Evolutionary conservation across 2,113 vertebrate genomes (phyloP), one percentile per base, ranked within the genome.

Genomic region (Sinocyclocheilus anophthalmus): DNA sequence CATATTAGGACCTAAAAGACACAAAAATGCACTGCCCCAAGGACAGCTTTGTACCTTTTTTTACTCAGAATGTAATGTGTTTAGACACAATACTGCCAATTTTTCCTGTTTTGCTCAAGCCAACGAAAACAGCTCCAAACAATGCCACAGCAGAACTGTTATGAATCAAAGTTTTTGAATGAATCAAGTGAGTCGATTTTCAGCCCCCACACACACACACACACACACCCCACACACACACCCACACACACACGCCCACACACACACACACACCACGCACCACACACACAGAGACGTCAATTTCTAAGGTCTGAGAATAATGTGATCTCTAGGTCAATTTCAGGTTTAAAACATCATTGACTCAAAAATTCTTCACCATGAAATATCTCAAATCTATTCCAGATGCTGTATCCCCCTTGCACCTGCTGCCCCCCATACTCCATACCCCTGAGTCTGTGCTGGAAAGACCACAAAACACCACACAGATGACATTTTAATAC

Each of bases 341-440:
- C 20, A 79, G 10, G 37, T 22, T 42, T 57, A 69, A 76, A 67
- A 14, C 24, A 67, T 5, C 22, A 80, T 42, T 85, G 48, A 85
- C 76, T 63, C 53, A 37, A 59, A 76, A 77, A 79, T 50, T 85
- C 76, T 61, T 53, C 22, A n/a, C 26, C 63, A 24, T 85, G 12
- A 86, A 65, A 88, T 82, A 84, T 65, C n/a, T n/a, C 50, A 33
- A 87, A 90, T 81, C 83, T 83, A 61, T 72, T 65, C 81, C 89
- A 89, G 84, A 84, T 88, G 86, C 65, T 78, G 8, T 69, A 50
- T 33, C 80, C 45, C 80, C 22, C 65, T 33, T 20, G 63, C 87
- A 89, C 67, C 67, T 87, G 88, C 80, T 55, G 39, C 63, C 26
- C 33, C 18, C 5, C 26, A 0, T 9, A 12, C 53, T 37, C 4